These are phyloP conservation scores for Myoxocephalus aenaeus DNA, from an alignment of 2,797 vertebrate genomes.

Conservation along the genomic window DNA sequence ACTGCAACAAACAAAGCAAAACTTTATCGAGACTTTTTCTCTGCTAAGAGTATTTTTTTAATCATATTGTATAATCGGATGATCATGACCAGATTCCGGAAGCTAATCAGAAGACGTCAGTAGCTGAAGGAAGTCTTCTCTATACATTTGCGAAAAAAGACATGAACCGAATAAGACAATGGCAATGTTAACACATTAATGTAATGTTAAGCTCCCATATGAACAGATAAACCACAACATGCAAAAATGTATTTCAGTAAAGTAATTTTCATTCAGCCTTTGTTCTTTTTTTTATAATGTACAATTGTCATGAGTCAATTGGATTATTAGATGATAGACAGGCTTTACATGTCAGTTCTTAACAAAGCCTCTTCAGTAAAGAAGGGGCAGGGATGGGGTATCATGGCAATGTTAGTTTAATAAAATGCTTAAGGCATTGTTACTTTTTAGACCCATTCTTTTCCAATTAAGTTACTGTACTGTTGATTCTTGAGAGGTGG, in stretches of 20 bases:
- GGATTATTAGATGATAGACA: background rate
- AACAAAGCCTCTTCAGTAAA: constrained; percentile 5
- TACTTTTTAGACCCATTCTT: background rate
- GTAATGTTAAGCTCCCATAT: no score
- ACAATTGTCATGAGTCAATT: background rate
- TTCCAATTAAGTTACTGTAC: background rate
- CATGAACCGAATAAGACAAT: no score
- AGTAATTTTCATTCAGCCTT: background rate
- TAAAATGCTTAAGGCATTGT: background rate
- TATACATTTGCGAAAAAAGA: no score
- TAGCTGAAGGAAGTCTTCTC: no score
- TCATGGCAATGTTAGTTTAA: background rate
- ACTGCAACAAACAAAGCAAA: background rate
- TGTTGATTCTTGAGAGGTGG: background rate
- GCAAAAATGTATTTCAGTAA: background rate
- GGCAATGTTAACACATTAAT: no score
- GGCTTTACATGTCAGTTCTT: background rate
- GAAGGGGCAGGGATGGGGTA: background rate
- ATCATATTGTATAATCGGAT: no score
- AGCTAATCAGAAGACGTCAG: background rate
- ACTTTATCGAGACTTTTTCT: background rate
- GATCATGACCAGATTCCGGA: background rate
- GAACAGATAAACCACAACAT: background rate
- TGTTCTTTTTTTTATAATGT: background rate
- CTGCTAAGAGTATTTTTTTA: background rate